Percentiles rank a stretch among this genome's conserved stretches.
Conservation (phyloP, 2,888 invertebrate species). For the Drosophila gaucha region DNA sequence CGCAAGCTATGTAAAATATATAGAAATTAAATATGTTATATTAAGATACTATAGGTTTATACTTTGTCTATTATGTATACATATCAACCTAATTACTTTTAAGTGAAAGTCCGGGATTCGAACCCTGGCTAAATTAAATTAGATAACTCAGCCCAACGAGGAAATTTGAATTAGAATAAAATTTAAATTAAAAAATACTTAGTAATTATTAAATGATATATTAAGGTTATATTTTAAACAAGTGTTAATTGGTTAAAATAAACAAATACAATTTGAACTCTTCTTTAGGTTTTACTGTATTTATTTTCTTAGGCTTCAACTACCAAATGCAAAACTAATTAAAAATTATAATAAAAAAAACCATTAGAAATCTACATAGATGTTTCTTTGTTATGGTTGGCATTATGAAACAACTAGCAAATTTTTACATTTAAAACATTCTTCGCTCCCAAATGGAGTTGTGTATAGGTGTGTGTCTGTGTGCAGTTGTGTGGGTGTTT, state of each 20-base stretch:
- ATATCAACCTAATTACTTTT: too few relatives aligned
- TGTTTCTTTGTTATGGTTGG: constrained; percentile 39
- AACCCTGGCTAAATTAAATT: too few relatives aligned
- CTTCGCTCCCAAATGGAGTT: constrained; percentile 45
- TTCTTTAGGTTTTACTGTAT: constrained; percentile 46
- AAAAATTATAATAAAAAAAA: constrained; percentile 46
- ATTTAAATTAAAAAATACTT: too few relatives aligned
- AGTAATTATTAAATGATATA: too few relatives aligned
- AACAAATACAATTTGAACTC: background rate
- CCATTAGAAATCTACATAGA: constrained; percentile 44
- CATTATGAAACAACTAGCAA: constrained; percentile 33
- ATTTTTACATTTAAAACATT: constrained; percentile 59
- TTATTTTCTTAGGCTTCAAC: constrained; percentile 50
- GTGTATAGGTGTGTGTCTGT: background rate
- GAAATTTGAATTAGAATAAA: too few relatives aligned
- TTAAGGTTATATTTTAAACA: background rate
- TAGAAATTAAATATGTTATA: background rate
- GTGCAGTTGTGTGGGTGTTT: background rate
- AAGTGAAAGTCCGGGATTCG: too few relatives aligned
- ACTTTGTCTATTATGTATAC: too few relatives aligned
- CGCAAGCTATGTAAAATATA: constrained; percentile 42
- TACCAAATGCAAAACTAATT: constrained; percentile 55
- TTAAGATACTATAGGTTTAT: too few relatives aligned
- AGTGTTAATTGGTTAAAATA: background rate
- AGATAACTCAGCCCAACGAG: too few relatives aligned